A percentile compares a stretch with the other conserved stretches of the same genome.
Evolutionary conservation across 2,113 vertebrate species (phyloP).

Genomic region (Plotosus lineatus): DNA sequence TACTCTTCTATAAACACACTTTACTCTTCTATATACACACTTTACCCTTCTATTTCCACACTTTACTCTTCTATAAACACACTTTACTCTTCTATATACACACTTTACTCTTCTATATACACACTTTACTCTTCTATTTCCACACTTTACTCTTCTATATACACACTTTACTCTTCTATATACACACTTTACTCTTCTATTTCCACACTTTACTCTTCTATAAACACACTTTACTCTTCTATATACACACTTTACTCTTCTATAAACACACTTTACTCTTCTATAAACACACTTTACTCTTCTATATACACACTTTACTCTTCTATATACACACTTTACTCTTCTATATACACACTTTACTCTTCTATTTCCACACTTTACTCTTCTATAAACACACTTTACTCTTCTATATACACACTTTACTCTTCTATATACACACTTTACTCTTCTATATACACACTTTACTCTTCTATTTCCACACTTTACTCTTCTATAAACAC

Average conservation of each 20-base stretch:
- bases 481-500: too few species aligned
- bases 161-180: too few species aligned
- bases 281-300: too few species aligned
- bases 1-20: background rate
- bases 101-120: background rate
- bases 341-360: too few species aligned
- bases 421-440: background rate
- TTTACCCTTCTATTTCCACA: too few species aligned
- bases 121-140: background rate
- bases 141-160: background rate
- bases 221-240: background rate
- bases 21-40: too few species aligned
- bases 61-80: background rate
- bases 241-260: background rate
- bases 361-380: too few species aligned
- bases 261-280: background rate
- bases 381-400: background rate
- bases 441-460: background rate
- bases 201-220: too few species aligned
- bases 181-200: too few species aligned
- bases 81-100: background rate
- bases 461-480: background rate
- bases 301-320: too few species aligned
- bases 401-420: background rate
- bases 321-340: too few species aligned